phyloP scores from a whole-genome alignment of 2,113 vertebrate genomes.

The Coregonus clupeaformis region DNA sequence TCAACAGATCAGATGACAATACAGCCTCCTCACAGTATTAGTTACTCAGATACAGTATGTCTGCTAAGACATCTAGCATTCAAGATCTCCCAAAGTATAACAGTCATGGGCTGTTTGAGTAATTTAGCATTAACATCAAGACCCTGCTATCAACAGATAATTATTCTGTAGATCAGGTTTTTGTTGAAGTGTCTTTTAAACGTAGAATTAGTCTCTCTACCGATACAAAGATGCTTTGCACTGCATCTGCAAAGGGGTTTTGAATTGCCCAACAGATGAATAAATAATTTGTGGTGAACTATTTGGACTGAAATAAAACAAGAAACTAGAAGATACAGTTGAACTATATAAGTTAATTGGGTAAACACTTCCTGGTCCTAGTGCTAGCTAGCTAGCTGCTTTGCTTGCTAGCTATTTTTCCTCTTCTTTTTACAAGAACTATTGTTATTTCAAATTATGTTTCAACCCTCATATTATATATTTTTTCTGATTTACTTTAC shows the following conservation, averaged over 20 bases:
- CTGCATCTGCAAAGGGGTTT: too few species aligned
- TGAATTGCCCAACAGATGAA: too few species aligned
- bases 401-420: too few species aligned
- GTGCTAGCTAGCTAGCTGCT: too few species aligned
- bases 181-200: background rate
- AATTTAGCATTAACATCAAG: slow-evolving; percentile 15
- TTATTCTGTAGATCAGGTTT: background rate
- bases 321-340: too few species aligned
- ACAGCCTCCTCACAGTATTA: slow-evolving; percentile 11
- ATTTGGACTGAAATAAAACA: too few species aligned
- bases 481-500: background rate
- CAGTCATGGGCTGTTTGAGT: slow-evolving; percentile 27
- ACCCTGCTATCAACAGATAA: background rate
- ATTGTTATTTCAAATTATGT: background rate
- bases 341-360: too few species aligned
- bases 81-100: slow-evolving; percentile 37
- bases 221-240: too few species aligned
- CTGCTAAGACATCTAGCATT: slow-evolving; percentile 53
- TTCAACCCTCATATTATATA: background rate
- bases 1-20: slow-evolving; percentile 38
- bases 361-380: too few species aligned
- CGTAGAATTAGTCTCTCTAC: too few species aligned
- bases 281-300: too few species aligned
- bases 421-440: background rate
- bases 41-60: background rate